phyloP scores from a whole-genome alignment of 2,113 vertebrate species.

The Tichodroma muraria region DNA sequence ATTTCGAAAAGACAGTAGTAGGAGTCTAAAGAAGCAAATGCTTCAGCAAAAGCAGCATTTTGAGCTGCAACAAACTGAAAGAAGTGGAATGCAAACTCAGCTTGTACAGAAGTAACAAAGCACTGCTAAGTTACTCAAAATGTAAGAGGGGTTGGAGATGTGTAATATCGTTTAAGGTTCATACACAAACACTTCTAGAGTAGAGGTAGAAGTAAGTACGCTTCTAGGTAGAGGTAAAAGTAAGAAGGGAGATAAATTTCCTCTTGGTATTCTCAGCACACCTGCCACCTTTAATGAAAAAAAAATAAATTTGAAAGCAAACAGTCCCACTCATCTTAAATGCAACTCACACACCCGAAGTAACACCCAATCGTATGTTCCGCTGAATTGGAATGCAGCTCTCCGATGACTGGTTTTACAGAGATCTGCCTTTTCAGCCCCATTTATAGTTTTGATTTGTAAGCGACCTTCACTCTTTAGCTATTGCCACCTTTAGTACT shows the following conservation, averaged over 20 bases:
- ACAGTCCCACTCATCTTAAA: neutral
- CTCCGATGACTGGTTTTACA: neutral
- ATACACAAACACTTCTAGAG: neutral
- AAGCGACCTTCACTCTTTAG: neutral
- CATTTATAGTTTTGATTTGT: neutral
- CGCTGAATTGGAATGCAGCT: accelerated
- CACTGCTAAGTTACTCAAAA: neutral
- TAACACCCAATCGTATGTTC: neutral
- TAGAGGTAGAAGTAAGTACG: neutral
- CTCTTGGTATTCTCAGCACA: neutral
- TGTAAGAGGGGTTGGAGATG: neutral
- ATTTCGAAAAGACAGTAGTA: neutral
- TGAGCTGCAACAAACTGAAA: neutral
- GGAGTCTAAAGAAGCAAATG: neutral
- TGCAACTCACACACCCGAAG: neutral
- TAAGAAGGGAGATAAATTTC: neutral
- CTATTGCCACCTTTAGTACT: neutral
- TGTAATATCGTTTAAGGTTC: neutral
- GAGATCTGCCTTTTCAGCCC: neutral
- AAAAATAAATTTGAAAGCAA: neutral
- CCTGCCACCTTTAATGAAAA: neutral
- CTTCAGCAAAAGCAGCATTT: neutral
- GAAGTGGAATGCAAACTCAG: neutral
- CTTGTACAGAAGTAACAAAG: neutral
- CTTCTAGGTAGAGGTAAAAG: neutral